phyloP scores from a whole-genome alignment of 2,797 vertebrate species.

The Coregonus ussuriensis region DNA sequence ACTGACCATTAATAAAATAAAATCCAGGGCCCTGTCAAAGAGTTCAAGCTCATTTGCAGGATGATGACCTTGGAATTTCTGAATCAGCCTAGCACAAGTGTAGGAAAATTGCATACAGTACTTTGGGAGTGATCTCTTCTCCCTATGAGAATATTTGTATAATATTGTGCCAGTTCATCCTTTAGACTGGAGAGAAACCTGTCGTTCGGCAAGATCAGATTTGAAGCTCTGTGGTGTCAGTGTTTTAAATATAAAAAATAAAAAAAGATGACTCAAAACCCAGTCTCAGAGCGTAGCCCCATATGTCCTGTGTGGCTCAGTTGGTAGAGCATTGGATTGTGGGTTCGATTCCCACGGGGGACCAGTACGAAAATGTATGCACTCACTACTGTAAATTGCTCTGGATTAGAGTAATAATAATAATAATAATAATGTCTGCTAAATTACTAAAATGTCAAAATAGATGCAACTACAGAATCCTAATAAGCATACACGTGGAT shows the following conservation, averaged over 20 bases:
- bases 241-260: no score
- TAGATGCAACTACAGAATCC: background rate
- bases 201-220: background rate
- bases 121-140: background rate
- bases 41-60: background rate
- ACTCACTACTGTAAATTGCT: no score
- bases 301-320: no score
- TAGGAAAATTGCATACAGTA: background rate
- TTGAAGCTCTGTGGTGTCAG: background rate
- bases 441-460: no score
- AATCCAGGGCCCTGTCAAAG: background rate
- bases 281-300: no score
- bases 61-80: background rate
- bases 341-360: no score
- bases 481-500: background rate
- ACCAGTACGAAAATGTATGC: no score
- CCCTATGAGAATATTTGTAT: background rate
- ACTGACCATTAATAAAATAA: no score
- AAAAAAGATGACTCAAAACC: no score
- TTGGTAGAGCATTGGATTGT: no score
- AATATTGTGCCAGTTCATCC: background rate
- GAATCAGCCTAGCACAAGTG: background rate
- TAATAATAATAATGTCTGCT: no score
- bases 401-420: no score
- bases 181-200: background rate